Conservation (phyloP, 2,113 vertebrate genomes). For the Dissostichus mawsoni region DNA sequence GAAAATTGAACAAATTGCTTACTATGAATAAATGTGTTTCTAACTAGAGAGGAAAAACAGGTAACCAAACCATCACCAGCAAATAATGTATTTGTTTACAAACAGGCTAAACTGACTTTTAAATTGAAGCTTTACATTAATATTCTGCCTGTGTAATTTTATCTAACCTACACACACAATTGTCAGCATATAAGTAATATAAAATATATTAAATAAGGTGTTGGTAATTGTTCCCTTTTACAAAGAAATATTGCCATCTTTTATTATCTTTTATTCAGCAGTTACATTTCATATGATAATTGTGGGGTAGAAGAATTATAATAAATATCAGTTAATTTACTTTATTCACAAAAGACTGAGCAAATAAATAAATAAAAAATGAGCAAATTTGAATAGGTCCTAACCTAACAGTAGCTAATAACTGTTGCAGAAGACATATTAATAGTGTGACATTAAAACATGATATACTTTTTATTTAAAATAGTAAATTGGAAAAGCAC, state of each 20-base stretch:
- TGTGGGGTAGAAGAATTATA: neutral
- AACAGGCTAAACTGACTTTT: neutral
- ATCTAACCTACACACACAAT: neutral
- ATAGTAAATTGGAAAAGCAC: neutral
- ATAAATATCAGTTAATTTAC: neutral
- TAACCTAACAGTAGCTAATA: neutral
- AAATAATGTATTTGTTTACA: neutral
- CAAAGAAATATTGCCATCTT: slow-evolving; percentile 1
- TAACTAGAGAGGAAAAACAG: neutral
- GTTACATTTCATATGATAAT: neutral
- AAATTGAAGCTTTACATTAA: slow-evolving; percentile 8
- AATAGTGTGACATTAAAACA: neutral
- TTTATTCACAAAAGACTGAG: no score
- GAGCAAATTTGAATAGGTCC: neutral
- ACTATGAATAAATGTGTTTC: slow-evolving; percentile 68
- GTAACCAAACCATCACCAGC: neutral
- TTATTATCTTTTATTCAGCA: neutral
- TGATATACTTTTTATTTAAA: neutral
- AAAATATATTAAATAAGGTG: neutral
- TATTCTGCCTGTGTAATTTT: slow-evolving; percentile 1
- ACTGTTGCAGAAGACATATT: neutral
- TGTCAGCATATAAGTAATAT: neutral
- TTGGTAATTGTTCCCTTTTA: neutral
- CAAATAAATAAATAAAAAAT: neutral
- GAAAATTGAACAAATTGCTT: slow-evolving; percentile 70